These are phyloP conservation scores for Cantharis flavilabris DNA, from an alignment of 2,888 invertebrate species.

Conservation along the genomic window DNA sequence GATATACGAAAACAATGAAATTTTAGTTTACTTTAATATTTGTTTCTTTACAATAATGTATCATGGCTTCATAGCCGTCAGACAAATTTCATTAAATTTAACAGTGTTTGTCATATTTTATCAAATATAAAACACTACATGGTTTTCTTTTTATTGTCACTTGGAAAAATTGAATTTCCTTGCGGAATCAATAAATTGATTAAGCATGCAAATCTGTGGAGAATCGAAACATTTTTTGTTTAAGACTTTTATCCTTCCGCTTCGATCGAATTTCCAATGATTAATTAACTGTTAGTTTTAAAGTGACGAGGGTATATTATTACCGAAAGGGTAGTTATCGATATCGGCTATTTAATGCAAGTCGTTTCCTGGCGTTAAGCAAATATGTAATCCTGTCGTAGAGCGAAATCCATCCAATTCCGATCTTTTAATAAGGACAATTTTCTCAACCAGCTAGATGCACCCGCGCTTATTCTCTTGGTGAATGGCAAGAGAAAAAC, in stretches of 20 bases:
- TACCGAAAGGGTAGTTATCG: background rate
- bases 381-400: background rate
- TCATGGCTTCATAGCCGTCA: background rate
- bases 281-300: background rate
- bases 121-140: background rate
- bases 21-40: conserved; percentile 12
- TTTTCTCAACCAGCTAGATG: background rate
- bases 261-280: background rate
- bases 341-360: background rate
- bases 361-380: background rate
- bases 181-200: background rate
- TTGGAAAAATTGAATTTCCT: background rate
- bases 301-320: background rate
- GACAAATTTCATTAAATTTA: background rate
- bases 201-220: background rate
- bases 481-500: background rate
- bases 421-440: background rate
- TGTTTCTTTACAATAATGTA: conserved; percentile 4
- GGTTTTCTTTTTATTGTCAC: background rate
- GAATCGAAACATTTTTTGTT: background rate
- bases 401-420: background rate
- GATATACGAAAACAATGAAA: conserved; percentile 10
- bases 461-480: background rate
- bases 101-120: background rate
- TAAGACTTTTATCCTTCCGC: background rate